phyloP scores from a whole-genome alignment of 2,888 invertebrate genomes.

The Cacoxenus indagator region DNA sequence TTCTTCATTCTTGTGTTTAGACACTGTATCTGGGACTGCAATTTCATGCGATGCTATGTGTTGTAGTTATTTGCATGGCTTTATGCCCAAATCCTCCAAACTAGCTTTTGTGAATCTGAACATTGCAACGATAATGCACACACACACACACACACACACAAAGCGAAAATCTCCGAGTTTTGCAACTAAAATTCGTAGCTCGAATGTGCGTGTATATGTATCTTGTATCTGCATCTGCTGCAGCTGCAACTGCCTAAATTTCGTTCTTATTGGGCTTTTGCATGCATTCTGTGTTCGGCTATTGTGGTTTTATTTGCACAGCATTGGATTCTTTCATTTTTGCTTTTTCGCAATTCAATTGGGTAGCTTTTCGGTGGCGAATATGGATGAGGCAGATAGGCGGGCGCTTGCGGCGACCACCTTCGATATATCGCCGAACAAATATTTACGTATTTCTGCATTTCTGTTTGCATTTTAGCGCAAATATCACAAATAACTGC shows the following conservation, averaged over 20 bases:
- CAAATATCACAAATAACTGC: slow-evolving; percentile 58
- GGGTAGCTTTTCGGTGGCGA: neutral
- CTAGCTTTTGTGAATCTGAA: slow-evolving; percentile 31
- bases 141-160: slow-evolving; percentile 38
- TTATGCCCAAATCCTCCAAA: too few relatives aligned
- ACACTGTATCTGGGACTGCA: too few relatives aligned
- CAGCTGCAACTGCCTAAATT: neutral
- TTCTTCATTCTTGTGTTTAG: too few relatives aligned
- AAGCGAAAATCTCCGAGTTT: slow-evolving; percentile 50
- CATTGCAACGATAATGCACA: slow-evolving; percentile 40
- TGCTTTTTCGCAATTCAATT: slow-evolving; percentile 1
- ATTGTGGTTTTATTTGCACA: neutral
- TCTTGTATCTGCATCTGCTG: neutral
- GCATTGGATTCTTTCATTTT: neutral
- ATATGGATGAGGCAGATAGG: neutral
- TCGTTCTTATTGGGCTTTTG: slow-evolving; percentile 4
- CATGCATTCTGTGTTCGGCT: neutral
- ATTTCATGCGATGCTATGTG: too few relatives aligned
- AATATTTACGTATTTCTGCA: slow-evolving; percentile 53
- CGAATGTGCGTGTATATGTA: neutral
- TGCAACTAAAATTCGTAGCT: slow-evolving; percentile 47
- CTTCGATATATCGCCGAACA: slow-evolving; percentile 46
- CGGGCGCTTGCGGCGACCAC: neutral
- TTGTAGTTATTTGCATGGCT: too few relatives aligned
- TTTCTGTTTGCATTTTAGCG: slow-evolving; percentile 58